Base-by-base conservation (phyloP, 2,797 vertebrate genomes). In the Luscinia luscinia region DNA sequence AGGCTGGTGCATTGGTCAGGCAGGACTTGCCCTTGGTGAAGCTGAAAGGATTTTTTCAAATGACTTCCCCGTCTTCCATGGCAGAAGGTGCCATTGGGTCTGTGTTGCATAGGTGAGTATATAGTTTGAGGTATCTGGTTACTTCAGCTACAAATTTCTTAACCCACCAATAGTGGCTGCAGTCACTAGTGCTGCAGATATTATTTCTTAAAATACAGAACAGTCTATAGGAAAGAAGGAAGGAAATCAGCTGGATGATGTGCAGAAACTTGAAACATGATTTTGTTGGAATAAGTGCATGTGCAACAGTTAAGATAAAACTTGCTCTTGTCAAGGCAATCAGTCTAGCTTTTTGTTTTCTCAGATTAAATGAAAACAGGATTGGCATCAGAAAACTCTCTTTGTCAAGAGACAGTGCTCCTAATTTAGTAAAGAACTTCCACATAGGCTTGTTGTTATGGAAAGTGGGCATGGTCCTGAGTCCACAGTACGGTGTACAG, bases 41-140 rank as follows among this genome's bases (percentile, higher is more conserved):
- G 11, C 15, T 45, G 10, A 14, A 58, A 27, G 15, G 5, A 4
- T 19, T 51, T 75, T 36, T 32, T 61, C 48, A 23, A 61, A 46
- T 20, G 5, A 61, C 12, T 9, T 67, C n/a, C 27, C 27, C 6
- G 19, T n/a, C 12, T 23, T 52, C 38, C 38, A 18, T 19, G 27
- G 30, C 23, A 59, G 41, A 38, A 89, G 16, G 28, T 61, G 15
- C 10, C 52, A 34, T 6, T 8, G 6, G 4, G 11, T 64, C 20
- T 55, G 1, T 15, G 27, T 20, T 7, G 4, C 5, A 1, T 1
- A 36, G 15, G 12, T 40, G 7, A 6, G 0, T 21, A 6, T 30
- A 63, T 15, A 46, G 16, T 4, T 13, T 61, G 52, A 49, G 38
- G 30, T 19, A 74, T 55, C 12, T 45, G 2, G 9, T 59, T 83